Base-by-base conservation (phyloP, 2,888 invertebrate species). In the Drosophila pegasa region DNA sequence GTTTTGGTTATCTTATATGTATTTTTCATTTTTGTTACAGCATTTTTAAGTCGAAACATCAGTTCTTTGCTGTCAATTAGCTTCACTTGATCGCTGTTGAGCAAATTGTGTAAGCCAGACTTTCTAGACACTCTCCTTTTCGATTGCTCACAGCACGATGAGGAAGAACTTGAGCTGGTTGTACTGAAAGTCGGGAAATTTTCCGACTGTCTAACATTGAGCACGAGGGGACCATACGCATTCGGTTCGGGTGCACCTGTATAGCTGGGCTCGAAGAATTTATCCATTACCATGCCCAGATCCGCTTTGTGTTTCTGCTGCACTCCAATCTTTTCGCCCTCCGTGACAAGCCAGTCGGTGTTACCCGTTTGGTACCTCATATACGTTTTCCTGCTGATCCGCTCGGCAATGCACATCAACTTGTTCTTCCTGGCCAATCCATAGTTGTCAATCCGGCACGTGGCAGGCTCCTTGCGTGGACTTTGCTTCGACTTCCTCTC, bases 401-500 rank as follows among this genome's bases (percentile, higher is more conserved):
- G 63, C 7, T 3, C 22, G 18, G 25, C n/a, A 9, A 63, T 62
- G 10, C 10, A 8, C 16, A 63, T 22, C 0, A 72, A 18, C 3
- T 14, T 27, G 10, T 18, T 29, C 37, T 61, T 71, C n/a, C 73
- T 16, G 14, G 37, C 56, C 38, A 71, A 6, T 0, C 71, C 71
- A 43, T 56, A 43, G 18, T 12, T 48, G 1, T n/a, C 27, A 9
- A 66, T 6, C 2, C 40, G 68, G 37, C 51, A 73, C 2, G 16
- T 22, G 8, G 65, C 14, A 5, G 6, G 16, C 1, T 0, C 0
- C 2, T 7, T 22, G 2, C 1, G 0, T 16, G 14, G 0, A 9
- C 6, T 0, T 0, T 1, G 9, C 0, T 20, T 27, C 3, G 18
- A 18, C n/a, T 9, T 38, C 9, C 12, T 9, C 12, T 14, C 16